phyloP scores from a whole-genome alignment of 2,888 invertebrate genomes.

The Tenthredo amoena region DNA sequence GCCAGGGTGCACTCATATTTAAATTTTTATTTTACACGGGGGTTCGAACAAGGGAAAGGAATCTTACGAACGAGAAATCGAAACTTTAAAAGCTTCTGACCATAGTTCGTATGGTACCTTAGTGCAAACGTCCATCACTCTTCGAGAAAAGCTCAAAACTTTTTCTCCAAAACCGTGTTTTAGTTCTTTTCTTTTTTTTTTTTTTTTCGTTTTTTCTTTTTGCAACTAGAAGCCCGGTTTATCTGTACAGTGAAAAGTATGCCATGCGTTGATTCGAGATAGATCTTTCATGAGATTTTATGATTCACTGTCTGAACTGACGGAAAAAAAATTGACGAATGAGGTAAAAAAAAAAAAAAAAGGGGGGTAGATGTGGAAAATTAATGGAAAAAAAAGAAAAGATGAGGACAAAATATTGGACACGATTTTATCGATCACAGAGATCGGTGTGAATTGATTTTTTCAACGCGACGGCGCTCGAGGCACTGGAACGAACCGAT shows the following conservation, averaged over 20 bases:
- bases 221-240: not conserved
- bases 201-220: not conserved
- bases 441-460: slow-evolving; percentile 41
- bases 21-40: not conserved
- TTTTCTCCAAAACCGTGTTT: not conserved
- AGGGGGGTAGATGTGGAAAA: not conserved
- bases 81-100: not conserved
- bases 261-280: no score
- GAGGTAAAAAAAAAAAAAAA: not conserved
- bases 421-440: slow-evolving; percentile 20
- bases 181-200: not conserved
- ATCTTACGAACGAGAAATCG: not conserved
- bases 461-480: slow-evolving; percentile 45
- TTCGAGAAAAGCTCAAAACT: not conserved
- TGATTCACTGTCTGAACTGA: not conserved
- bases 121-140: not conserved
- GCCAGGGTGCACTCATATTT: slow-evolving; percentile 85
- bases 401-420: not conserved
- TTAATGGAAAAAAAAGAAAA: not conserved
- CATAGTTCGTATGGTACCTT: not conserved
- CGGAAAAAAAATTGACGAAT: not conserved
- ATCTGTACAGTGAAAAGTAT: not conserved
- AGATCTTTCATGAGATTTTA: not conserved
- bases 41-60: not conserved
- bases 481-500: slow-evolving; percentile 19